Evolutionary conservation across 2,888 invertebrate genomes (phyloP).

Genomic region (Dilophus febrilis): DNA sequence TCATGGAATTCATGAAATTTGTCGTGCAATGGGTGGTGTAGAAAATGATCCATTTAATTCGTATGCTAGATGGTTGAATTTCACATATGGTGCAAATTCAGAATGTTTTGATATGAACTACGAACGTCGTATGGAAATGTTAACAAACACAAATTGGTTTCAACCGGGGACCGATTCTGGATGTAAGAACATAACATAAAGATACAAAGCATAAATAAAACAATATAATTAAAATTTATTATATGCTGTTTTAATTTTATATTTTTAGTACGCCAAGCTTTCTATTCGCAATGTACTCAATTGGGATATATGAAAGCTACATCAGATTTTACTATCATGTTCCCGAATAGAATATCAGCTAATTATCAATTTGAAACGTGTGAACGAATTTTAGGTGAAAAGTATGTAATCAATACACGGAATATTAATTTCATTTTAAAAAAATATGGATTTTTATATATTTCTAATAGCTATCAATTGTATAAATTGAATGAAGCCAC

Average conservation of each 20-base stretch:
- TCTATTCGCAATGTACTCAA: not conserved
- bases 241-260: too few relatives aligned
- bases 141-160: not conserved
- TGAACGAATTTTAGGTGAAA: not conserved
- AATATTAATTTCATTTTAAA: too few relatives aligned
- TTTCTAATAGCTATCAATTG: too few relatives aligned
- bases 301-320: not conserved
- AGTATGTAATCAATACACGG: not conserved
- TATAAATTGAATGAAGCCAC: not conserved
- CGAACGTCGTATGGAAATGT: not conserved
- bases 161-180: not conserved
- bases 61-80: not conserved
- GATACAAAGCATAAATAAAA: too few relatives aligned
- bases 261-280: too few relatives aligned
- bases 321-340: not conserved
- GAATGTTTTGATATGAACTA: not conserved
- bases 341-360: not conserved
- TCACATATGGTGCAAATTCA: not conserved
- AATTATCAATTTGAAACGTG: not conserved
- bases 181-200: too few relatives aligned
- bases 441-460: too few relatives aligned
- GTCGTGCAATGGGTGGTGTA: not conserved
- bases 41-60: not conserved
- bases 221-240: too few relatives aligned
- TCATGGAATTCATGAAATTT: not conserved